Evolutionary conservation across 1,140 invertebrate species (phyloP).

Genomic region (Pseudomyrmex gracilis): DNA sequence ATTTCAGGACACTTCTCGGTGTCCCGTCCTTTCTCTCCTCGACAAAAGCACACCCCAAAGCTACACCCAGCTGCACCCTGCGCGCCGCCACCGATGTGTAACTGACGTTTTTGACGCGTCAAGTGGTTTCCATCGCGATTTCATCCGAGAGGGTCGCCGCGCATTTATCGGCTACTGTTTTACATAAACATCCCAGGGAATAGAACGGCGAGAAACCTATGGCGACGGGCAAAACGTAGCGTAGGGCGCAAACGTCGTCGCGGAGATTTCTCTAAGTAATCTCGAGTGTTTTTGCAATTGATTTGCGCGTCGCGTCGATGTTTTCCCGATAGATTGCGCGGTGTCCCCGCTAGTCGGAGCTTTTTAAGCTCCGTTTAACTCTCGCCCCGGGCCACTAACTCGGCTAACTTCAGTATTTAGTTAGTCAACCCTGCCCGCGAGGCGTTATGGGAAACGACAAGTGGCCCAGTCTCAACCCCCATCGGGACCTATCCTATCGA

Average conservation of each 20-base stretch:
- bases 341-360: conserved; percentile 52
- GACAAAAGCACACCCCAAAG: conserved; percentile 45
- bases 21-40: conserved; percentile 19
- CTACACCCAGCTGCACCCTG: conserved; percentile 16
- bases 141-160: conserved; percentile 43
- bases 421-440: conserved; percentile 84
- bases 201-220: conserved; percentile 5
- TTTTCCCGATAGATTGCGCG: conserved; percentile 13
- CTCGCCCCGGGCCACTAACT: conserved; percentile 76
- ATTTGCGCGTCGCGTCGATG: conserved; percentile 70
- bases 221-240: background rate
- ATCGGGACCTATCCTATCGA: background rate
- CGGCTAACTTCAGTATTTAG: conserved; percentile 84
- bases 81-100: conserved; percentile 69
- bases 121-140: conserved; percentile 76
- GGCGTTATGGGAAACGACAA: conserved; percentile 85
- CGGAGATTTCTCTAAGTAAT: conserved; percentile 74
- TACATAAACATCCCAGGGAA: conserved; percentile 80
- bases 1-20: conserved; percentile 33
- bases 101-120: conserved; percentile 84
- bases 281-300: conserved; percentile 83
- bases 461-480: conserved; percentile 72
- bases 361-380: conserved; percentile 84
- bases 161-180: conserved; percentile 77
- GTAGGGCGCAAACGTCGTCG: conserved; percentile 35